Evolutionary conservation across 2,888 invertebrate genomes (phyloP), one percentile per base, ranked within the genome.

Genomic region (Acholoe squamosa): DNA sequence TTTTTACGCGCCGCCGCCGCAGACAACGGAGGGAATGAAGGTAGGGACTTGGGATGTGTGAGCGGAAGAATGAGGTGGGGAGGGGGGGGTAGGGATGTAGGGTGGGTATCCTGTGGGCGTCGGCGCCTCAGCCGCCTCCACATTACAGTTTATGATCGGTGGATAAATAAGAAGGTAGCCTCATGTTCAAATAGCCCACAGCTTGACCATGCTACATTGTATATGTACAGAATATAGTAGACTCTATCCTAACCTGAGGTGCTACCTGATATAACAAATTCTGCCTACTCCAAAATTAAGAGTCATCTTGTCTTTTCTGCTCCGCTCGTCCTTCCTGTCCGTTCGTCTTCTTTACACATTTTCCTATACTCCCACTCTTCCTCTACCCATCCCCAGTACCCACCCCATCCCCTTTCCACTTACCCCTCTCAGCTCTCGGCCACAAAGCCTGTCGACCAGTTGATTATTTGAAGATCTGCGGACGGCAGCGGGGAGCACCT

Each of bases 391-490:
- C 5, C 80, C 80, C 34, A 19, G 3, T 16, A 19, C 31, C 10
- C 3, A 19, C 33, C 80, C 43, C 43, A 22, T 22, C 22, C 43
- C 43, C 80, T 71, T 5, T 25, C 71, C 71, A 28, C 71, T 25
- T 25, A n/a, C 71, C 71, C 28, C 71, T 25, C 14, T 14, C 71
- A 71, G 14, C 28, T 25, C 71, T 28, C 31, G 71, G 28, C 76
- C 31, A 25, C 76, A 76, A 76, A 33, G 80, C 33, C 80, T 14
- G 34, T 43, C 71, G 71, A 71, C 71, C 71, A 71, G 71, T 71
- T 71, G 71, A 71, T 71, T 80, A 80, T 80, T 80, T 80, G 80
- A 80, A 80, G 71, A 33, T 80, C 80, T 80, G 80, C 43, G 34
- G n/a, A 34, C n/a, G 43, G 76, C 25, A 16, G 25, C n/a, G 25